Conservation (phyloP, 2,797 vertebrate genomes). For the Pantherophis alleghaniensis region DNA sequence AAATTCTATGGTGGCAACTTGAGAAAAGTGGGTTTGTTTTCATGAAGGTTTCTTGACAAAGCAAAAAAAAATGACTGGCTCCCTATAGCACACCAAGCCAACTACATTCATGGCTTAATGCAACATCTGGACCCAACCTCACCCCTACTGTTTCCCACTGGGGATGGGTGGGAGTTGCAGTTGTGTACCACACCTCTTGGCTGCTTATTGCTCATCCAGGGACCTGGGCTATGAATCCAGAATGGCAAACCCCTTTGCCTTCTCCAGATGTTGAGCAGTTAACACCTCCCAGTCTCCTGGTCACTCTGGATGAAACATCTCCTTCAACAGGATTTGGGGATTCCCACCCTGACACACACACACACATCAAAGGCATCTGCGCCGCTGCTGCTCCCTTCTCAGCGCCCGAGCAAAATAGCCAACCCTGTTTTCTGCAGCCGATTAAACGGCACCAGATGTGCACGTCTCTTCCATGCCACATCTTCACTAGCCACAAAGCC, state of each 20-base stretch:
- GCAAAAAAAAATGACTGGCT: not conserved
- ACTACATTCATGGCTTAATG: not conserved
- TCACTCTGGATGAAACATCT: not conserved
- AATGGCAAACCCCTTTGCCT: not conserved
- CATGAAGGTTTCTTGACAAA: not conserved
- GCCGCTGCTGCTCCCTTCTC: not conserved
- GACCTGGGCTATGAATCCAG: not conserved
- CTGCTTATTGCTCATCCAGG: not conserved
- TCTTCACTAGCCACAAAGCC: not conserved
- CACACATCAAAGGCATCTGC: not conserved
- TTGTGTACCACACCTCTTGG: not conserved
- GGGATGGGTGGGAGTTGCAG: not conserved
- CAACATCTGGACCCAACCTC: not conserved
- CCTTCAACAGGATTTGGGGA: not conserved
- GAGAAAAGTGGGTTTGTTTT: not conserved
- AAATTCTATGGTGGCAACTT: not conserved
- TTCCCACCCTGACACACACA: too few relatives aligned
- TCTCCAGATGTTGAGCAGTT: not conserved
- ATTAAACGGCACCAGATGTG: slow-evolving; percentile 17
- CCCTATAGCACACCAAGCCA: not conserved
- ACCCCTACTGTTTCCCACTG: not conserved
- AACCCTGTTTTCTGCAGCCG: not conserved
- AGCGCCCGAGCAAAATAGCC: not conserved
- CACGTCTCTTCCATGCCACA: not conserved
- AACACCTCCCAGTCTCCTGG: not conserved